Evolutionary conservation across 2,797 vertebrate species (phyloP), one percentile per base, ranked within the genome.

Genomic region (Trematomus bernacchii): DNA sequence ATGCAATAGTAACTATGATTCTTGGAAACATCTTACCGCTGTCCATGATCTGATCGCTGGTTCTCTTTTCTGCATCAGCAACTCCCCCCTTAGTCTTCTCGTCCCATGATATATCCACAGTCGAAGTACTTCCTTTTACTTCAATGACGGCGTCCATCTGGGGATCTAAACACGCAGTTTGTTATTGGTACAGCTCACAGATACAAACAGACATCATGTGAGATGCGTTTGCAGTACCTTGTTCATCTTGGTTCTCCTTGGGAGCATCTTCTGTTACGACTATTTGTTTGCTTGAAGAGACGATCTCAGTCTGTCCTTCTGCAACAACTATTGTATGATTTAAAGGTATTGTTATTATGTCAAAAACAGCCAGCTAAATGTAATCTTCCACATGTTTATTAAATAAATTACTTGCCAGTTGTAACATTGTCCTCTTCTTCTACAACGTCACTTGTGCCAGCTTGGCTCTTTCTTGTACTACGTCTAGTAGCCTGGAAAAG

Each of bases 31-130:
- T 33, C 15, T 69, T 58, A 73, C 73, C 62, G 9, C 10, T 14
- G 0, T 21, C 27, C 0, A 15, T 70, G 11, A 65, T 74, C 43
- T 63, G 44, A 64, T 80, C 67, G 11, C 16, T 23, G 1, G 21
- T 60, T 18, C 0, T 16, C 1, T 15, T 64, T 52, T 71, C 23
- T 0, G 6, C 6, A 19, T 42, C 64, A 33, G 6, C 48, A 15
- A 1, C 23, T 15, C 63, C 27, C 67, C 66, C 70, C 33, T 54
- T 37, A 18, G 44, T 71, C 40, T 74, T 78, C 33, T 73, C 54
- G 23, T 80, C 64, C 79, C 77, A 85, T 2, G 79, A 78, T 2
- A 87, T 72, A 21, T 65, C 72, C 37, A 90, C 84, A 33, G 76
- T 80, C 3, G 77, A 19, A 0, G 10, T 7, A 3, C 16, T 77